Evolutionary conservation across 2,888 invertebrate genomes (phyloP).

Genomic region (Graphium colonna): DNA sequence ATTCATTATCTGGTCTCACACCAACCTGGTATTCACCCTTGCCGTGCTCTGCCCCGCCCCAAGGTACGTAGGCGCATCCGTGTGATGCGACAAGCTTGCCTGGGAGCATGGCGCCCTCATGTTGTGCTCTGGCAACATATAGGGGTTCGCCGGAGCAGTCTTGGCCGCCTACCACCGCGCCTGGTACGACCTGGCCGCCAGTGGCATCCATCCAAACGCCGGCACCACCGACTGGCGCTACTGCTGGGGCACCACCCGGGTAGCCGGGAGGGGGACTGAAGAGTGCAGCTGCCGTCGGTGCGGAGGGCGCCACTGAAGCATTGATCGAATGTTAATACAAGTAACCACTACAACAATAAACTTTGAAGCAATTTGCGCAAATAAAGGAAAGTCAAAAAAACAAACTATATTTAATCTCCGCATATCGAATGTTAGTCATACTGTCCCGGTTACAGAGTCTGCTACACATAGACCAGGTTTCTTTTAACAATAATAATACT

Average conservation of each 20-base stretch:
- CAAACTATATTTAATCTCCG: no score
- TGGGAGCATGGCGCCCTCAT: constrained; percentile 89
- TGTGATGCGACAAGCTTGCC: constrained; percentile 90
- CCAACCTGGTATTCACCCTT: constrained; percentile 86
- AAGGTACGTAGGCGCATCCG: constrained; percentile 87
- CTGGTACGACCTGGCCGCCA: constrained; percentile 84
- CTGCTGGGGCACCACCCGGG: constrained; percentile 29
- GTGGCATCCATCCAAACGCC: constrained; percentile 81
- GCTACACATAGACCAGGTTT: no score
- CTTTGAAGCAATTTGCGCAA: no score
- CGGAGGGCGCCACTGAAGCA: constrained; percentile 47
- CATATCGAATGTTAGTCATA: no score
- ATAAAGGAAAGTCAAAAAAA: no score
- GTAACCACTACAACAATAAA: not conserved
- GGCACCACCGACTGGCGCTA: constrained; percentile 32
- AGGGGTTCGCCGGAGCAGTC: constrained; percentile 80
- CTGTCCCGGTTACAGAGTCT: no score
- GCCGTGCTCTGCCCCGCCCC: constrained; percentile 90
- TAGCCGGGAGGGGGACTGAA: constrained; percentile 56
- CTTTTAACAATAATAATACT: no score
- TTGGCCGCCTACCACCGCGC: constrained; percentile 84
- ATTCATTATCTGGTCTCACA: no score
- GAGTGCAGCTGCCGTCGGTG: constrained; percentile 57
- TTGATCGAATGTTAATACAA: not conserved
- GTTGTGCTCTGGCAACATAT: constrained; percentile 86